These are phyloP conservation scores for Luperina nickerlii DNA, from an alignment of 2,888 invertebrate species.

Conservation along the genomic window DNA sequence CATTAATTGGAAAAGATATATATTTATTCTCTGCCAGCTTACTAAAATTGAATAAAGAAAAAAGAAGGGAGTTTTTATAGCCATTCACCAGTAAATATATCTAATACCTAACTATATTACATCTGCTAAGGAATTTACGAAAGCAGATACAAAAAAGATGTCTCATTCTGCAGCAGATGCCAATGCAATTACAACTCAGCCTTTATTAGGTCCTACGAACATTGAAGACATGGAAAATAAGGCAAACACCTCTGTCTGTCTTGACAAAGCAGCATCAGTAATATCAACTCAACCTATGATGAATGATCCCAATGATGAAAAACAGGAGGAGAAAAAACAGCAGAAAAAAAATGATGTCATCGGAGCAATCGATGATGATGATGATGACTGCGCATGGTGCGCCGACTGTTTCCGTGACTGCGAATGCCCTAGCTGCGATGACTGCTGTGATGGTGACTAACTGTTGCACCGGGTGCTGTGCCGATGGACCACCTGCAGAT, in stretches of 20 bases:
- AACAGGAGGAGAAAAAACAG: not conserved
- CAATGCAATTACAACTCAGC: constrained; percentile 38
- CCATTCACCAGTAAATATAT: no score
- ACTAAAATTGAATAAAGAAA: not conserved
- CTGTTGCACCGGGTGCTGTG: constrained; percentile 40
- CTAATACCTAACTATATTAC: not conserved
- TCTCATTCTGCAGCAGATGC: not conserved
- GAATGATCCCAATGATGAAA: not conserved
- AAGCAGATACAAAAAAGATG: not conserved
- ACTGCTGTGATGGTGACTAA: constrained; percentile 4
- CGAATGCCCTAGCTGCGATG: not conserved
- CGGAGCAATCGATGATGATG: no score
- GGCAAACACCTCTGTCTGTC: not conserved
- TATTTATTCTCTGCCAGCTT: not conserved
- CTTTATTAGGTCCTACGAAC: not conserved
- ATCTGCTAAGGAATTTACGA: not conserved
- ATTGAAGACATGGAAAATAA: not conserved
- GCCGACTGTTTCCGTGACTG: not conserved
- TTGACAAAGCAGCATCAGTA: not conserved
- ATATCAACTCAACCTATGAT: constrained; percentile 42
- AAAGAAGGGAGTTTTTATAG: not conserved
- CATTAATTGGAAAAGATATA: not conserved
- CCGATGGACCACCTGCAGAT: not conserved
- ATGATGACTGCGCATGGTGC: not conserved
- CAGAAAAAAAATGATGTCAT: no score